Evolutionary conservation across 2,113 vertebrate species (phyloP).

Genomic region (Heterochromis multidens): DNA sequence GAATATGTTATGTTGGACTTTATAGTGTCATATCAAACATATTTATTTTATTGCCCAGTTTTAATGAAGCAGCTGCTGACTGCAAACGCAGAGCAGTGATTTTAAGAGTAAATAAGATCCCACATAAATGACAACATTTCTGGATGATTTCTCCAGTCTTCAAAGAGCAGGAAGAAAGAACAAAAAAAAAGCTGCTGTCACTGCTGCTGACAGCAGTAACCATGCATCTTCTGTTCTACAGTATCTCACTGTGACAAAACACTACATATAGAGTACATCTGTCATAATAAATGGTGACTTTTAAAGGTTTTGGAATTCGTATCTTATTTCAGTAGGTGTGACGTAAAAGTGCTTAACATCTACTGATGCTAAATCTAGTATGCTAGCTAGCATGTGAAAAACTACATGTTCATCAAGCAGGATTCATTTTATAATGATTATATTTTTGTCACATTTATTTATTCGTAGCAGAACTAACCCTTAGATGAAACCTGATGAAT

Average conservation of each 20-base stretch:
- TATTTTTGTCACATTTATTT: too few relatives aligned
- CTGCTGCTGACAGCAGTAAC: background rate
- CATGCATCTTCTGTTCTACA: background rate
- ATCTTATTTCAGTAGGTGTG: background rate
- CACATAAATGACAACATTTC: background rate
- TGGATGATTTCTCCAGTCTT: background rate
- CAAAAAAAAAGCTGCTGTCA: background rate
- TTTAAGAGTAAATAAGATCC: background rate
- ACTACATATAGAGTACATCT: background rate
- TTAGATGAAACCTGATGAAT: background rate
- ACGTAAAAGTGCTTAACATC: background rate
- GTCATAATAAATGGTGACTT: background rate
- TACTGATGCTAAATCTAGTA: too few relatives aligned
- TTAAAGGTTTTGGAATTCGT: background rate
- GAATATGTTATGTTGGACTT: background rate
- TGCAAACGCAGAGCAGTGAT: background rate
- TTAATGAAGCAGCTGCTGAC: background rate
- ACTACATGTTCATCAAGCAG: background rate
- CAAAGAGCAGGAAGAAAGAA: background rate
- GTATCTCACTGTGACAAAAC: background rate
- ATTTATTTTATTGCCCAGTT: background rate
- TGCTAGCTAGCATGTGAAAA: background rate
- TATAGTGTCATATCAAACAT: background rate
- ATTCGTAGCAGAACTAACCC: too few relatives aligned
- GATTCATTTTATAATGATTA: too few relatives aligned